Conservation (phyloP, 2,888 invertebrate species). For the Heliconius cydno region DNA sequence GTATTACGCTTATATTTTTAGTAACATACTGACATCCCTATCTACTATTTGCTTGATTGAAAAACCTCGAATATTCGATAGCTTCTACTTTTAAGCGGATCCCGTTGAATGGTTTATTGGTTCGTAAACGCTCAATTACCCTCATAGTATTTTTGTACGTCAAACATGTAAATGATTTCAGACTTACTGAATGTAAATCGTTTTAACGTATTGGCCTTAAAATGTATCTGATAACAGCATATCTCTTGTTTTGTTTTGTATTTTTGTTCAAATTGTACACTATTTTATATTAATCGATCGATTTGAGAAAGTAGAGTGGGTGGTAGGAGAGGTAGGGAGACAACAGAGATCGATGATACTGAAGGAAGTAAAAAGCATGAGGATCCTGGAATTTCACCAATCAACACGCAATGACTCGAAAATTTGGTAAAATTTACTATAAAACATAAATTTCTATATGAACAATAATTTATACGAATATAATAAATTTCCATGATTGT, state of each 20-base stretch:
- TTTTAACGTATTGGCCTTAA: neutral
- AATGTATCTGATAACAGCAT: neutral
- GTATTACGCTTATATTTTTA: neutral
- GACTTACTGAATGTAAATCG: constrained; percentile 21
- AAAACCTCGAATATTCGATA: constrained; percentile 49
- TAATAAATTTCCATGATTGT: no score
- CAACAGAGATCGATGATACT: no score
- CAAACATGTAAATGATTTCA: constrained; percentile 29
- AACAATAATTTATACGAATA: no score
- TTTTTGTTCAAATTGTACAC: no score
- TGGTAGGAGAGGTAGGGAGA: no score
- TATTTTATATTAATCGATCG: no score
- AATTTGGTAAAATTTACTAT: no score
- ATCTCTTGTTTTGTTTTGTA: neutral
- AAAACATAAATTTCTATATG: no score
- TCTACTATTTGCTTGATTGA: constrained; percentile 59
- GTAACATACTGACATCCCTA: constrained; percentile 43
- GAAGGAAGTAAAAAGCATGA: no score
- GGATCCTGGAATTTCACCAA: no score
- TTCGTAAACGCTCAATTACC: constrained; percentile 50
- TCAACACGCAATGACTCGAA: no score
- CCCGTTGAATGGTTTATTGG: constrained; percentile 54
- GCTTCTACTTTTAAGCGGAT: constrained; percentile 50
- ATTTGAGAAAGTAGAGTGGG: no score
- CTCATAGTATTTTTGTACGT: constrained; percentile 44